Percentiles rank a stretch among this genome's conserved stretches.
These are phyloP conservation scores for Acyrthosiphon pisum DNA, from an alignment of 1,140 invertebrate genomes.

Conservation along the genomic window DNA sequence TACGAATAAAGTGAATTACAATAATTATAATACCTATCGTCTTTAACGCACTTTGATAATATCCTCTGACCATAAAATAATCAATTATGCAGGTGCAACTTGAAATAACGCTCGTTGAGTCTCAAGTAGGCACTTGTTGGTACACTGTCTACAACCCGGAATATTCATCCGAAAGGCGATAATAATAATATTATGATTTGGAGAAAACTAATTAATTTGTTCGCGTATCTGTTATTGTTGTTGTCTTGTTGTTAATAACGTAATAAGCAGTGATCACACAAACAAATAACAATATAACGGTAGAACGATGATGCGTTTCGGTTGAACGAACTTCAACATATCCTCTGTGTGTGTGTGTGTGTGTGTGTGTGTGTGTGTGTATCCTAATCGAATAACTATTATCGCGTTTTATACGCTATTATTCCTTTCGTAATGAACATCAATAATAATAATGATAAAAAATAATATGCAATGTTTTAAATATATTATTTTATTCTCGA, in stretches of 20 bases:
- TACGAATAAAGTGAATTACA: neutral
- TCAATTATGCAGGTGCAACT: neutral
- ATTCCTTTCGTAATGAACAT: neutral
- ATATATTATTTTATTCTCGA: neutral
- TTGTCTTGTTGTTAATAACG: neutral
- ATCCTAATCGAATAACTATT: constrained; percentile 39
- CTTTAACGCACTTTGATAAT: neutral
- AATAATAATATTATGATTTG: neutral
- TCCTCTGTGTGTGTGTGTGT: neutral
- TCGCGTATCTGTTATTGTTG: neutral
- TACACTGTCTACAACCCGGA: neutral
- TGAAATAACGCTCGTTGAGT: neutral
- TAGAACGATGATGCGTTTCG: neutral
- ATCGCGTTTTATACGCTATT: neutral
- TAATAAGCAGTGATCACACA: neutral
- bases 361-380: neutral
- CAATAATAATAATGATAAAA: neutral
- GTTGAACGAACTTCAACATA: constrained; percentile 51
- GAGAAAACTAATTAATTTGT: constrained; percentile 28
- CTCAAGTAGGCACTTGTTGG: too few relatives aligned
- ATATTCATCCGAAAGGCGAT: neutral
- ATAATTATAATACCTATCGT: neutral
- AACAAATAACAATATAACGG: constrained; percentile 8
- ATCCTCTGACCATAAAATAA: neutral
- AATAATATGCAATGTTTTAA: neutral